Evolutionary conservation across 2,888 invertebrate genomes (phyloP).

Genomic region (Heliconius sara): DNA sequence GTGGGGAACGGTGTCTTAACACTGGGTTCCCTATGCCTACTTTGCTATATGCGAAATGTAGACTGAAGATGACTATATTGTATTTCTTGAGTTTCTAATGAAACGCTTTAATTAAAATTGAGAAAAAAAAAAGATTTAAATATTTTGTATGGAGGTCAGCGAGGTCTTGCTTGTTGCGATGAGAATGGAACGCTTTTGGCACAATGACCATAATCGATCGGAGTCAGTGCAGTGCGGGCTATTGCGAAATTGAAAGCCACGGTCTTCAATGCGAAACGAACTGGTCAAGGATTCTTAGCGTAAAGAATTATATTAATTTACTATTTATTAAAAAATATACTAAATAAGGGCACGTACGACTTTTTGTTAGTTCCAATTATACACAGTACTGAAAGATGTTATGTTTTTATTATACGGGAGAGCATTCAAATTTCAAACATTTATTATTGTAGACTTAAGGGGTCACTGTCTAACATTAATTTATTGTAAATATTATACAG

Average conservation of each 20-base stretch:
- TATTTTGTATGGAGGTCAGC: slow-evolving; percentile 54
- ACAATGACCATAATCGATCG: slow-evolving; percentile 74
- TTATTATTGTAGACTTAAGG: not conserved
- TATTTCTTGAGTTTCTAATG: not conserved
- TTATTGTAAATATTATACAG: not conserved
- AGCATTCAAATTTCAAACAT: not conserved
- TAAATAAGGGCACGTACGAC: slow-evolving; percentile 13
- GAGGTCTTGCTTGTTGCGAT: slow-evolving; percentile 56
- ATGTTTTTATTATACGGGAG: not conserved
- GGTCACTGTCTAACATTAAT: not conserved
- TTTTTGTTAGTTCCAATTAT: not conserved
- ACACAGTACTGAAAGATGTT: too few relatives aligned
- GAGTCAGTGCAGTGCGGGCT: slow-evolving; percentile 60
- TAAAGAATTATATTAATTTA: slow-evolving; percentile 29
- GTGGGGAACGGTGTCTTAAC: too few relatives aligned
- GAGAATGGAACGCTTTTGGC: slow-evolving; percentile 68
- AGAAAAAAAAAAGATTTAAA: slow-evolving; percentile 13
- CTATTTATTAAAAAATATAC: not conserved
- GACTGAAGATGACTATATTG: too few relatives aligned
- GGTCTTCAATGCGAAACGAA: slow-evolving; percentile 64
- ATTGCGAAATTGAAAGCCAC: slow-evolving; percentile 73
- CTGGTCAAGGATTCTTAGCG: slow-evolving; percentile 65
- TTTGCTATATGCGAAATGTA: too few relatives aligned
- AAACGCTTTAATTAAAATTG: not conserved
- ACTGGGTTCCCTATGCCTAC: too few relatives aligned